phyloP scores from a whole-genome alignment of 2,888 invertebrate genomes.

The Drosophila diplacantha region DNA sequence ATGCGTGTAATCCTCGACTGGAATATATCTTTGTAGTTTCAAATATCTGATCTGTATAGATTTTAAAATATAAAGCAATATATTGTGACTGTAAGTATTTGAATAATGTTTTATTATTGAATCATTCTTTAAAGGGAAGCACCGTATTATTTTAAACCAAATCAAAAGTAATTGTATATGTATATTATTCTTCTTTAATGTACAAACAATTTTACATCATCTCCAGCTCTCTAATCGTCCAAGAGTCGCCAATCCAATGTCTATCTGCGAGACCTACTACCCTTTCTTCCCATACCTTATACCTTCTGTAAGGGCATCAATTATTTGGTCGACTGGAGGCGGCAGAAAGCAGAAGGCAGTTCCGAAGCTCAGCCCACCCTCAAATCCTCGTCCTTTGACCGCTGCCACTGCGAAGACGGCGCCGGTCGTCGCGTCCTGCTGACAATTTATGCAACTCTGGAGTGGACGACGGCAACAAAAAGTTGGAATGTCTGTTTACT shows the following conservation, averaged over 20 bases:
- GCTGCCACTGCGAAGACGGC: constrained; percentile 33
- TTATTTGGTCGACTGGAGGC: constrained; percentile 57
- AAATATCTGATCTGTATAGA: background rate
- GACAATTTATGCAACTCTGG: constrained; percentile 66
- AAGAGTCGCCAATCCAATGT: constrained; percentile 4
- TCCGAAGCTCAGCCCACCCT: constrained; percentile 1
- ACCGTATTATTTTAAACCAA: background rate
- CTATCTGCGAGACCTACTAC: constrained; percentile 8
- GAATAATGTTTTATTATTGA: background rate
- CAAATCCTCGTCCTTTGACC: constrained; percentile 10
- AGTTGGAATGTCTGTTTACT: constrained; percentile 64
- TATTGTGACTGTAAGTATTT: background rate
- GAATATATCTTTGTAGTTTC: background rate
- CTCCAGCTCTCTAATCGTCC: background rate
- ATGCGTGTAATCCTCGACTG: background rate
- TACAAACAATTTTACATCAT: background rate
- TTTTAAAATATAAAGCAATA: background rate
- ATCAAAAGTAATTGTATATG: too few relatives aligned
- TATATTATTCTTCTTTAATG: background rate
- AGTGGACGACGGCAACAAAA: constrained; percentile 37
- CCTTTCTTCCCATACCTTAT: constrained; percentile 3
- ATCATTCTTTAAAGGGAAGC: background rate
- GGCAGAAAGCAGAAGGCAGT: constrained; percentile 23
- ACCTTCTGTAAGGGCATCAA: constrained; percentile 44
- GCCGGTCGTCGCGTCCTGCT: constrained; percentile 49